Conservation (phyloP, 1,140 invertebrate species). For the Diabrotica undecimpunctata region DNA sequence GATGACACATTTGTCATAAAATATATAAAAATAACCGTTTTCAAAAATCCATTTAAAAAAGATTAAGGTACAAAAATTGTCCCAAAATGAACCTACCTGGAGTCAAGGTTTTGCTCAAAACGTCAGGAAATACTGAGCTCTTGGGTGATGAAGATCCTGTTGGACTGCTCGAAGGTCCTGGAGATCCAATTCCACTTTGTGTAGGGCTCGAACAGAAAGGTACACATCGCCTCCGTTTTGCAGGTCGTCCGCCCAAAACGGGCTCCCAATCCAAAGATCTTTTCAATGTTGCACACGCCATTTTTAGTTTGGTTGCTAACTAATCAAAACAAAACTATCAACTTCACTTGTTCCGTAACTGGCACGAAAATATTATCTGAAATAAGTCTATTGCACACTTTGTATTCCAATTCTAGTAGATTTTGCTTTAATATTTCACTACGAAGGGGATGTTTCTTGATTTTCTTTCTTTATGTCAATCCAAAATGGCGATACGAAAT, state of each 20-base stretch:
- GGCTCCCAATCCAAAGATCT: slow-evolving; percentile 90
- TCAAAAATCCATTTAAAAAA: no score
- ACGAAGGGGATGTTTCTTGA: slow-evolving; percentile 3
- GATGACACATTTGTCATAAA: slow-evolving; percentile 43
- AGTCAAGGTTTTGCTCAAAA: slow-evolving; percentile 64
- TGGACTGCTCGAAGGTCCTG: slow-evolving; percentile 51
- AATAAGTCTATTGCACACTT: slow-evolving; percentile 14
- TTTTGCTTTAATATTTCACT: slow-evolving; percentile 7
- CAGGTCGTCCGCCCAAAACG: slow-evolving; percentile 73
- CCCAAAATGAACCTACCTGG: slow-evolving; percentile 62
- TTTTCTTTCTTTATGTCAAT: slow-evolving; percentile 16
- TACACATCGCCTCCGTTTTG: slow-evolving; percentile 82
- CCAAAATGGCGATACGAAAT: slow-evolving; percentile 38
- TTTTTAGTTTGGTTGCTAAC: slow-evolving; percentile 56
- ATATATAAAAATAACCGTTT: not conserved
- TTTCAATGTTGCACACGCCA: slow-evolving; percentile 95
- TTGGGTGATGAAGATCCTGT: slow-evolving; percentile 54
- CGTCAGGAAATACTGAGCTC: slow-evolving; percentile 44
- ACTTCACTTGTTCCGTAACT: slow-evolving; percentile 31
- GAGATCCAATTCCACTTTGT: slow-evolving; percentile 30
- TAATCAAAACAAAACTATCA: slow-evolving; percentile 35
- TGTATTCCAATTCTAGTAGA: not conserved
- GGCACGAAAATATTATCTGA: slow-evolving; percentile 23
- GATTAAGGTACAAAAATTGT: slow-evolving; percentile 22
- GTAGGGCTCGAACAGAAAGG: slow-evolving; percentile 69